Evolutionary conservation across 2,113 vertebrate genomes (phyloP).

Genomic region (Ciconia stormi): DNA sequence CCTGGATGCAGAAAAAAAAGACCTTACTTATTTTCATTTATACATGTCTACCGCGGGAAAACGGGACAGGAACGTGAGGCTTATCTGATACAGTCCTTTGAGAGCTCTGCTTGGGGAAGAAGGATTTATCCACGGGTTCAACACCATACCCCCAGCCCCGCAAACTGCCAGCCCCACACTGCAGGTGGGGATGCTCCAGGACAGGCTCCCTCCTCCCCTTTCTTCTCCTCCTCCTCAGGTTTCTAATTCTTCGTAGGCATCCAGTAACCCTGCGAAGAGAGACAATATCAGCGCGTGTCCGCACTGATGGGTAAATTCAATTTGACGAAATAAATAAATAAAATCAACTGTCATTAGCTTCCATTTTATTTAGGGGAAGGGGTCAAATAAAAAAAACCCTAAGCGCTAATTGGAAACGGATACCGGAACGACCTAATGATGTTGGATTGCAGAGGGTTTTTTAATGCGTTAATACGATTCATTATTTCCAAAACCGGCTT

Average conservation of each 20-base stretch:
- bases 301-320: constrained; percentile 74
- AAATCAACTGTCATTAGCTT: constrained; percentile 89
- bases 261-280: background rate
- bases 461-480: constrained; percentile 83
- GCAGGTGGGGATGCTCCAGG: background rate
- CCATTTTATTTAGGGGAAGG: constrained; percentile 81
- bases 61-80: fast-evolving
- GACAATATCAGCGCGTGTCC: constrained; percentile 11
- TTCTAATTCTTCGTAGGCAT: background rate
- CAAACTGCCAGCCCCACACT: background rate
- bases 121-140: background rate
- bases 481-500: constrained; percentile 81
- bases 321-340: constrained; percentile 88
- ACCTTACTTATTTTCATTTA: background rate
- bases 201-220: background rate
- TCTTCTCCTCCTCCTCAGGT: background rate
- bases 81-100: fast-evolving
- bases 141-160: fast-evolving
- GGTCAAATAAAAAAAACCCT: constrained; percentile 76
- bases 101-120: background rate
- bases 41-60: fast-evolving
- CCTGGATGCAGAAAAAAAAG: background rate
- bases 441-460: constrained; percentile 79
- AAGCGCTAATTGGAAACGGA: constrained; percentile 82
- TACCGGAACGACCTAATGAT: constrained; percentile 81